phyloP scores from a whole-genome alignment of 2,113 vertebrate species.

The Dicaeum eximium region DNA sequence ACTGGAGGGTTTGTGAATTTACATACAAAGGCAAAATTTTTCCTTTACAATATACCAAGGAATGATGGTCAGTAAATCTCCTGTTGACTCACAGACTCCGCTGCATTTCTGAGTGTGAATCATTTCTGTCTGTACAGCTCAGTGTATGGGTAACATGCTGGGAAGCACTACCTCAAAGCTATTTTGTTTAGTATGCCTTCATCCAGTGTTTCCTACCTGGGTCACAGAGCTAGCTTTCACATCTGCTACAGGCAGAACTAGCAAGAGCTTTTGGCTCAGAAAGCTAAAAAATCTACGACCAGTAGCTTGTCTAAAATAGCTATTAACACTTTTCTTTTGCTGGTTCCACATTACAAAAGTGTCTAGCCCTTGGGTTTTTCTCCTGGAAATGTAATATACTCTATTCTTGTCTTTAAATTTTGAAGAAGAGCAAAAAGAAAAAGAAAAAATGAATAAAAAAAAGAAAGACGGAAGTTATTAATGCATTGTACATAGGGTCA shows the following conservation, averaged over 20 bases:
- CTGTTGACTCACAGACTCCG: neutral
- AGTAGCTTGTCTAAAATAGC: neutral
- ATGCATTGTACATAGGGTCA: neutral
- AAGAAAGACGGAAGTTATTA: neutral
- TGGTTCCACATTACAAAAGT: fast-evolving
- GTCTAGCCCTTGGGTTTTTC: neutral
- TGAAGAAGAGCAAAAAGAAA: neutral
- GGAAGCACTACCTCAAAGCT: neutral
- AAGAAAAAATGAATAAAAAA: neutral
- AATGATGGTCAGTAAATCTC: neutral
- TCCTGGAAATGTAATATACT: neutral
- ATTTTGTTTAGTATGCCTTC: neutral
- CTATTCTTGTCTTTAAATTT: neutral
- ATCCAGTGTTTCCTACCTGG: neutral
- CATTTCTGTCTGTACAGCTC: neutral
- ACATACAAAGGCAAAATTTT: neutral
- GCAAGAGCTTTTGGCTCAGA: neutral
- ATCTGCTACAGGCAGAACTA: neutral
- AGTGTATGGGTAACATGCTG: neutral
- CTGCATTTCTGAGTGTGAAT: neutral
- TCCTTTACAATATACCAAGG: neutral
- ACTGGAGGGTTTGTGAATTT: neutral
- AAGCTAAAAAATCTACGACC: neutral
- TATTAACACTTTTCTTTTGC: neutral
- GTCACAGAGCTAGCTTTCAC: neutral